Evolutionary conservation across 2,888 invertebrate genomes (phyloP).

Genomic region (Thera britannica): DNA sequence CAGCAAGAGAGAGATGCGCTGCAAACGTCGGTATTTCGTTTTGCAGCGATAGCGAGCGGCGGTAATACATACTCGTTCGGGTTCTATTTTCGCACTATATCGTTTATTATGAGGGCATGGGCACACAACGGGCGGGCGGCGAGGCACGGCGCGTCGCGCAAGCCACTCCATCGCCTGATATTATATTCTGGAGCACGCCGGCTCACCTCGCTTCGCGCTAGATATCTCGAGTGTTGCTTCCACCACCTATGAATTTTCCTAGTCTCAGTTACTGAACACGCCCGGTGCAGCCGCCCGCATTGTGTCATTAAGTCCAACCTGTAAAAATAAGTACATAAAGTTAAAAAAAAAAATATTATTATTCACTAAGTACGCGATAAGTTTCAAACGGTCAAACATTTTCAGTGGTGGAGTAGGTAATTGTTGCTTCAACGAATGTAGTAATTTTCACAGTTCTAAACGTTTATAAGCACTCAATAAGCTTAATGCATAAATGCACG

Average conservation of each 20-base stretch:
- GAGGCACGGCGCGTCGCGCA: constrained; percentile 57
- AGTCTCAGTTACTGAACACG: constrained; percentile 76
- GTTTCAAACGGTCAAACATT: constrained; percentile 7
- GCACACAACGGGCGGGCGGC: constrained; percentile 57
- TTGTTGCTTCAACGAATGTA: constrained; percentile 12
- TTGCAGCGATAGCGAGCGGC: constrained; percentile 71
- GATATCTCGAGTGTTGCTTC: constrained; percentile 84
- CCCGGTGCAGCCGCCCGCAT: constrained; percentile 76
- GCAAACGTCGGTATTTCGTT: constrained; percentile 77
- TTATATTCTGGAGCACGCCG: constrained; percentile 84
- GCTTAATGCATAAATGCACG: not conserved
- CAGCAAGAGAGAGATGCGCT: constrained; percentile 66
- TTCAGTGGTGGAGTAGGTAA: constrained; percentile 17
- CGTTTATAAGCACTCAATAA: not conserved
- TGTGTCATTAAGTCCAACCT: constrained; percentile 55
- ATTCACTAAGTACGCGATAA: not conserved
- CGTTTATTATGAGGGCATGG: constrained; percentile 76
- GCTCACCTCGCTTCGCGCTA: constrained; percentile 79
- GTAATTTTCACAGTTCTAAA: constrained; percentile 11
- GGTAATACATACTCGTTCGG: constrained; percentile 60
- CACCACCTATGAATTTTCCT: constrained; percentile 81
- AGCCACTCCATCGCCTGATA: constrained; percentile 80
- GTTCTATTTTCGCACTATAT: constrained; percentile 81
- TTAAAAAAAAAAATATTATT: constrained; percentile 6
- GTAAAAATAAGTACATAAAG: constrained; percentile 30